Evolutionary conservation across 2,888 invertebrate species (phyloP).

Genomic region (Sepiola atlantica): DNA sequence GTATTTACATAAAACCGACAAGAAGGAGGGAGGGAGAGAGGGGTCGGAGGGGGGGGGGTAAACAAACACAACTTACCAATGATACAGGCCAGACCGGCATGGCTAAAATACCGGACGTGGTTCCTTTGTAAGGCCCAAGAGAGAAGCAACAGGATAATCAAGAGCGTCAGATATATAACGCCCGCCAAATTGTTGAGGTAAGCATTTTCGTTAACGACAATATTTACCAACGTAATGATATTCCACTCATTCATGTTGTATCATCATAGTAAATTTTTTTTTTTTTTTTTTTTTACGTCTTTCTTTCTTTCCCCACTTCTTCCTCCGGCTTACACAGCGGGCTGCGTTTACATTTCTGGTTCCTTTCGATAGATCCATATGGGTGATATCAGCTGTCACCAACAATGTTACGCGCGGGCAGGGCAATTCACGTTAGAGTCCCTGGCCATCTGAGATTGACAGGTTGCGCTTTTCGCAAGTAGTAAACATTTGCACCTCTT

Average conservation of each 20-base stretch:
- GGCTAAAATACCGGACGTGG: not conserved
- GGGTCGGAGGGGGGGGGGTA: too few relatives aligned
- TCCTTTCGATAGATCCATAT: not conserved
- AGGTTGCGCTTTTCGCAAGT: not conserved
- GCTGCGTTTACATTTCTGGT: not conserved
- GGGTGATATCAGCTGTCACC: conserved; percentile 2
- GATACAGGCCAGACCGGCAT: not conserved
- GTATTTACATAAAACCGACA: too few relatives aligned
- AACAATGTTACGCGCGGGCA: not conserved
- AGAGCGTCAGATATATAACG: not conserved
- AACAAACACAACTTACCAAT: not conserved
- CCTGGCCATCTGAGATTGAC: not conserved
- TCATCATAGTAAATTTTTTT: not conserved
- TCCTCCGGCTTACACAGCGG: not conserved
- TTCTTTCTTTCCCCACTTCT: too few relatives aligned
- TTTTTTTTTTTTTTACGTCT: too few relatives aligned
- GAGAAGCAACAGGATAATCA: not conserved
- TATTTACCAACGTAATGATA: not conserved
- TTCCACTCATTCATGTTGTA: not conserved
- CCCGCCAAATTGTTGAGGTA: not conserved
- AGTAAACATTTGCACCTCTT: not conserved
- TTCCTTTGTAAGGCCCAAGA: not conserved
- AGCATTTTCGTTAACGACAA: not conserved
- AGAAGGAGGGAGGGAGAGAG: too few relatives aligned
- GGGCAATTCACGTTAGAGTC: not conserved